phyloP scores from a whole-genome alignment of 2,113 vertebrate genomes.

The Callospermophilus lateralis region DNA sequence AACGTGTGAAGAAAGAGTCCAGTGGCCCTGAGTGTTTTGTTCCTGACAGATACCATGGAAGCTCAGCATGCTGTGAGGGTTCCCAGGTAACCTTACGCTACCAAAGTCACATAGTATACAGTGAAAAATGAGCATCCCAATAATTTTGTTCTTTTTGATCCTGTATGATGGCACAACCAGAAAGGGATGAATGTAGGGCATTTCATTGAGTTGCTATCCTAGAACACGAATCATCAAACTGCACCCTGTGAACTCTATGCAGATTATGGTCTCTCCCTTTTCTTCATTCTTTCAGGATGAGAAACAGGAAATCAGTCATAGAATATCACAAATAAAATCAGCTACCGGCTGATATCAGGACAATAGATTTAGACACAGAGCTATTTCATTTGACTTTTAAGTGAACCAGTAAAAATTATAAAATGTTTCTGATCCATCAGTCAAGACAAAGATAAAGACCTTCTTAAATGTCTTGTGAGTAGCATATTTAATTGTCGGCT shows the following conservation, averaged over 20 bases:
- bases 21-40: background rate
- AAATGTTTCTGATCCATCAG: slow-evolving; percentile 68
- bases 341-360: slow-evolving; percentile 3
- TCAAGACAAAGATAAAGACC: background rate
- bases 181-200: background rate
- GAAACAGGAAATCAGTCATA: slow-evolving; percentile 11
- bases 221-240: background rate
- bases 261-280: background rate
- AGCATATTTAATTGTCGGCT: slow-evolving; percentile 28
- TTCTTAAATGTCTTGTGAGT: slow-evolving; percentile 37
- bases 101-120: background rate
- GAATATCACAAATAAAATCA: slow-evolving; percentile 63
- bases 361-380: background rate
- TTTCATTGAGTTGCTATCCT: background rate
- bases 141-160: background rate
- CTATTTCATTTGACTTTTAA: slow-evolving; percentile 73
- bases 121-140: background rate
- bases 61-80: fast-evolving
- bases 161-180: background rate
- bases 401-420: slow-evolving; percentile 65
- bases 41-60: background rate
- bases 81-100: background rate
- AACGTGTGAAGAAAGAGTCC: background rate
- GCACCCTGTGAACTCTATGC: background rate
- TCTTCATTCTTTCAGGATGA: background rate